phyloP scores from a whole-genome alignment of 2,888 invertebrate species.

The Tineola bisselliella region DNA sequence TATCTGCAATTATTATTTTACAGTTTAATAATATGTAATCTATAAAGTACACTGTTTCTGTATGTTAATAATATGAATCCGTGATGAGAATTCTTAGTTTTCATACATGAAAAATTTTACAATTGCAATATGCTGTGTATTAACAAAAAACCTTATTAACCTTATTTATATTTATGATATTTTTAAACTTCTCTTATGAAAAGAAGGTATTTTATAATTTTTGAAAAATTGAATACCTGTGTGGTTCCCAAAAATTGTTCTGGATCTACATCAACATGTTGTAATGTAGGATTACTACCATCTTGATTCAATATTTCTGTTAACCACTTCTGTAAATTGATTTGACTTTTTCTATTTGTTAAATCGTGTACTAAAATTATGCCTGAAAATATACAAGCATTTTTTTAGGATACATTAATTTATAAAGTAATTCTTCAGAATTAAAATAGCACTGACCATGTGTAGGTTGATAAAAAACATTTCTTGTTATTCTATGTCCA shows the following conservation, averaged over 20 bases:
- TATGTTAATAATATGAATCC: too few species aligned
- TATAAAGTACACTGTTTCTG: too few species aligned
- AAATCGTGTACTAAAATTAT: conserved; percentile 97
- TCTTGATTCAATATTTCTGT: conserved; percentile 87
- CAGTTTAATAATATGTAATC: too few species aligned
- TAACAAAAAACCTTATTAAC: too few species aligned
- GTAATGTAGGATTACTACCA: conserved; percentile 45
- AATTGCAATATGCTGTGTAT: too few species aligned
- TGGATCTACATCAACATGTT: conserved; percentile 80
- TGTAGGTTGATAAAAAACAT: conserved; percentile 92
- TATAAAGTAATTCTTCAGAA: background rate
- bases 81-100: too few species aligned
- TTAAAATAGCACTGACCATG: conserved; percentile 72
- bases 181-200: too few species aligned
- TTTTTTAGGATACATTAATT: background rate
- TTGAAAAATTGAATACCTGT: conserved; percentile 49
- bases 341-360: conserved; percentile 94
- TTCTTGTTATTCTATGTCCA: conserved; percentile 91
- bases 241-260: conserved; percentile 87
- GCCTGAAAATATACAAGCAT: conserved; percentile 52
- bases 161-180: too few species aligned
- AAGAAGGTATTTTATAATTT: too few species aligned
- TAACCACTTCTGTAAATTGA: conserved; percentile 93
- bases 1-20: conserved; percentile 70
- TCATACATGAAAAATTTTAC: too few species aligned